phyloP scores from a whole-genome alignment of 2,888 invertebrate genomes.

The Argynnis bischoffii region DNA sequence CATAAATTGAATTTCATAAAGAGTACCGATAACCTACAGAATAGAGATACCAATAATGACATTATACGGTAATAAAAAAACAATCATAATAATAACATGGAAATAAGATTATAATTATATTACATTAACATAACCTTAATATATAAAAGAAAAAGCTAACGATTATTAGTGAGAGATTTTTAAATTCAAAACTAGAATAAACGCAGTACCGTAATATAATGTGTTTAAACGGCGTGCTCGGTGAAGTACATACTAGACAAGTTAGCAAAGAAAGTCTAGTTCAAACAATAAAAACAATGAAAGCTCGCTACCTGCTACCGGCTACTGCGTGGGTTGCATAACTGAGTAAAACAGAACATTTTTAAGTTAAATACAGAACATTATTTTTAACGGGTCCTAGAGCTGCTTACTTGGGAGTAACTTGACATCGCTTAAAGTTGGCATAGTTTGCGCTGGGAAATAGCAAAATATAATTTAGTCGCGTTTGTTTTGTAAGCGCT shows the following conservation, averaged over 20 bases:
- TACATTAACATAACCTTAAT: neutral
- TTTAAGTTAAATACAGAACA: constrained; percentile 23
- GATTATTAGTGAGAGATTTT: neutral
- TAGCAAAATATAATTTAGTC: neutral
- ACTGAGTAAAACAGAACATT: constrained; percentile 25
- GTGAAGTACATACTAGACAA: constrained; percentile 30
- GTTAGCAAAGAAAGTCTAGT: constrained; percentile 34
- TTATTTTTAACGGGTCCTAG: constrained; percentile 29
- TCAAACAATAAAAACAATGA: constrained; percentile 35
- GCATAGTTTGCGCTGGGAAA: constrained; percentile 4
- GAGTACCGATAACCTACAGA: too few species aligned
- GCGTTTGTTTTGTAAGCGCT: constrained; percentile 1
- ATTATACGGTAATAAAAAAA: too few species aligned
- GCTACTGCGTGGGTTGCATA: constrained; percentile 22
- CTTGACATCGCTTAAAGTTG: constrained; percentile 21
- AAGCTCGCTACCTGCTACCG: constrained; percentile 20
- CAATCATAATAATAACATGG: too few species aligned
- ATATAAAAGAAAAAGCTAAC: constrained; percentile 4
- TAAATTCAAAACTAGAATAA: constrained; percentile 13
- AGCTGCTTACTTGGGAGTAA: constrained; percentile 5
- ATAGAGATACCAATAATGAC: too few species aligned
- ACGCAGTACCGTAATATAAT: constrained; percentile 36
- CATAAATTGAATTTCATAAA: too few species aligned
- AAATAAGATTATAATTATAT: too few species aligned
- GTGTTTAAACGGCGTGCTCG: constrained; percentile 30